Evolutionary conservation across 2,113 vertebrate species (phyloP).

Genomic region (Crotalus viridis): DNA sequence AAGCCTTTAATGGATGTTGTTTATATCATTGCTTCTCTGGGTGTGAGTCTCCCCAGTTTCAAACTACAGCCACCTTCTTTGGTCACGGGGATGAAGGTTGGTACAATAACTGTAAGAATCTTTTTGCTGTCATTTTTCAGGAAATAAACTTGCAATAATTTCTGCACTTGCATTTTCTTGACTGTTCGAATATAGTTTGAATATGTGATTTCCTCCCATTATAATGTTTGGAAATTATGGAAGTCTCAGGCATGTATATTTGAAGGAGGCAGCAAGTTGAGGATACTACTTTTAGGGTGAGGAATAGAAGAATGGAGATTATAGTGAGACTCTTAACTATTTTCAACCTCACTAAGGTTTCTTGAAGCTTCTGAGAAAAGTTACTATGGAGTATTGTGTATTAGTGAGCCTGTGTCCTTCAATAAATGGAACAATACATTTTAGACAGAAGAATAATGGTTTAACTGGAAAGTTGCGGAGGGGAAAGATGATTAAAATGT

Average conservation of each 20-base stretch:
- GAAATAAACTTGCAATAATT: neutral
- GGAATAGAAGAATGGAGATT: neutral
- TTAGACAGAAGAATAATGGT: neutral
- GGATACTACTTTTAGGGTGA: neutral
- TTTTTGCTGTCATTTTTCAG: neutral
- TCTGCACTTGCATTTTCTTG: neutral
- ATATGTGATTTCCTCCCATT: neutral
- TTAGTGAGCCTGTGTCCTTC: neutral
- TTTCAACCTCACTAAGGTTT: neutral
- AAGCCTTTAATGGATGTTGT: neutral
- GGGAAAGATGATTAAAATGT: conserved; percentile 13
- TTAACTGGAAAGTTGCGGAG: neutral
- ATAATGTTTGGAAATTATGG: neutral
- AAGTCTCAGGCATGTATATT: neutral
- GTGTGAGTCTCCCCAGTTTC: neutral
- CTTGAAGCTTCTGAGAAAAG: neutral
- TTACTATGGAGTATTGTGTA: neutral
- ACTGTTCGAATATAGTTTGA: neutral
- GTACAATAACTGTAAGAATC: neutral
- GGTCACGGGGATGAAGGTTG: neutral
- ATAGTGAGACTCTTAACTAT: neutral
- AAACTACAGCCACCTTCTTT: neutral
- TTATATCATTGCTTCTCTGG: neutral
- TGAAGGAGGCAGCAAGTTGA: neutral
- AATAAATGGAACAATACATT: conserved; percentile 6